Evolutionary conservation across 2,888 invertebrate genomes (phyloP).

Genomic region (Cryptocheilus praepositus): DNA sequence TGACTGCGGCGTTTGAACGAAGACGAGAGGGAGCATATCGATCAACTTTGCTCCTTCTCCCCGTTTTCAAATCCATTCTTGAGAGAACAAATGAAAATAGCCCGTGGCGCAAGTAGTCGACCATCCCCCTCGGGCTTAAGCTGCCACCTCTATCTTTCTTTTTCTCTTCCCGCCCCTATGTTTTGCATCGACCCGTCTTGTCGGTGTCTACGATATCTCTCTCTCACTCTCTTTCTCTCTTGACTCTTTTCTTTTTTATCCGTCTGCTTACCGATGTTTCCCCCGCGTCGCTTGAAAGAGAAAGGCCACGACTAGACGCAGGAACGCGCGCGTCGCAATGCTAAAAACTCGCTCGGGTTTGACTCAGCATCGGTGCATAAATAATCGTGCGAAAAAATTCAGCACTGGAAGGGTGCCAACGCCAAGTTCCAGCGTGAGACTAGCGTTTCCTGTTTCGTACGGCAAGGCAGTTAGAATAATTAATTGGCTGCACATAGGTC

Average conservation of each 20-base stretch:
- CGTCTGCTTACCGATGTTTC: not conserved
- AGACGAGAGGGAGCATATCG: constrained; percentile 31
- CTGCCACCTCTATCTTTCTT: constrained; percentile 6
- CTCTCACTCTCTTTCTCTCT: too few relatives aligned
- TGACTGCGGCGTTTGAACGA: constrained; percentile 1
- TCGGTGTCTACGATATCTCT: constrained; percentile 17
- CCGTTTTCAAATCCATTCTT: constrained; percentile 30
- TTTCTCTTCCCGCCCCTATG: constrained; percentile 9
- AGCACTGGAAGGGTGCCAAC: constrained; percentile 9
- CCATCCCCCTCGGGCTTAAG: constrained; percentile 33
- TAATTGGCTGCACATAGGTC: constrained; percentile 40
- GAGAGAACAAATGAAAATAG: constrained; percentile 49
- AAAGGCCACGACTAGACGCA: constrained; percentile 8
- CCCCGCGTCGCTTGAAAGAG: constrained; percentile 13
- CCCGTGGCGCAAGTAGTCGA: constrained; percentile 25
- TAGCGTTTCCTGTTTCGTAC: constrained; percentile 50
- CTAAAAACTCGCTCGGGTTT: too few relatives aligned
- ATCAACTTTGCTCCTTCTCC: constrained; percentile 21
- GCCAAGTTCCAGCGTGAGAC: constrained; percentile 33
- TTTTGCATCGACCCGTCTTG: constrained; percentile 13
- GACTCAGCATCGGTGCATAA: not conserved
- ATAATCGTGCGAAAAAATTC: not conserved
- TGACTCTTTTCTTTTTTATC: not conserved
- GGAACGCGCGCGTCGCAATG: constrained; percentile 1
- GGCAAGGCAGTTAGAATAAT: constrained; percentile 28